Base-by-base conservation (phyloP, 2,888 invertebrate species). In the Hyposoter dolosus region DNA sequence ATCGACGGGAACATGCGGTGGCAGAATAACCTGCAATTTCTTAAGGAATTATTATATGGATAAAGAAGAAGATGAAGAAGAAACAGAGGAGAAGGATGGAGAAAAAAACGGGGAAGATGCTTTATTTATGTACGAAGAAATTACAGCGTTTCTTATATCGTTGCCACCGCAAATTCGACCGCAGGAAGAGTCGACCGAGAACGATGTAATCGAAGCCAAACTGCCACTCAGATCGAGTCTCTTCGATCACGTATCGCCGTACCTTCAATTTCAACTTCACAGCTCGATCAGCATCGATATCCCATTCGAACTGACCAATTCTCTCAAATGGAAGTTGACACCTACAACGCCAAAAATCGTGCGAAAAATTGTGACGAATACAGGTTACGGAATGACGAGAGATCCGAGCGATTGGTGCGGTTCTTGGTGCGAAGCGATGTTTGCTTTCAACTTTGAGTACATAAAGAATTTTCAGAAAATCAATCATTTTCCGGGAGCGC, bases 401-500 rank as follows among this genome's bases (percentile, higher is more conserved):
- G 97, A 97, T 94, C 97, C 97, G 7, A 96, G 96, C 82, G 97
- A 98, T 90, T 99, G 99, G 99, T 95, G 98, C 90, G 99, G 99
- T 7, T 98, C 98, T 86, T 99, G 99, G 99, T 99, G 99, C 78
- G 98, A 99, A 93, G 99, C 99, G 93, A 98, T 99, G 97, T 99
- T 98, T 93, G 98, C 98, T 0, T 95, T 97, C 0, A 96, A 97
- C 94, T 99, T 99, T 94, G 96, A 96, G 92, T 96, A 96, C 0
- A 95, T 98, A 86, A 97, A 98, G 90, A 98, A 98, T 86, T 97
- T 97, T 81, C 99, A 99, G 94, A 99, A 99, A 95, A 97, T 99
- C 91, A 99, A 99, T 93, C 99, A 99, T 93, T 98, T 99, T 93
- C 99, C 99, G 0, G 99, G 99, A 0, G 98, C 99, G 1, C 99